Conservation (phyloP, 2,888 invertebrate species). For the Leucophora obtusa region DNA sequence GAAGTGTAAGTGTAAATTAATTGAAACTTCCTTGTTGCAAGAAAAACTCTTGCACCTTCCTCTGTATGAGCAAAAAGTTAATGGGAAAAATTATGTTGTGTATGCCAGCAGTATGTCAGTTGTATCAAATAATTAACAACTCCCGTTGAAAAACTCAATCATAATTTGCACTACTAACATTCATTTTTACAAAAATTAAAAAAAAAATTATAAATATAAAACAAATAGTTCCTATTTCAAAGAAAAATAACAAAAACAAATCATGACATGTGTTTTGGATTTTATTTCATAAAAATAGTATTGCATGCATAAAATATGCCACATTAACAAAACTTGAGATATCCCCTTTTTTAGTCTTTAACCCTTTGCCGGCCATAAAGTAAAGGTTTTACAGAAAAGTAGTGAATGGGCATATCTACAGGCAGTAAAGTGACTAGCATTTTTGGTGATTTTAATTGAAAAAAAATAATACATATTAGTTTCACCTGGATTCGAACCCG, state of each 20-base stretch:
- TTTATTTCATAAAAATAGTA: not conserved
- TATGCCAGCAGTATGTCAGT: conserved; percentile 9
- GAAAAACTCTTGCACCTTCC: not conserved
- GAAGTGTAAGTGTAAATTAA: not conserved
- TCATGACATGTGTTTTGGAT: not conserved
- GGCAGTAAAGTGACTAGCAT: too few species aligned
- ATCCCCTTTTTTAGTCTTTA: too few species aligned
- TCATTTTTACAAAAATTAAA: not conserved
- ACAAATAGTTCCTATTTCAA: not conserved
- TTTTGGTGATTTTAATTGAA: too few species aligned
- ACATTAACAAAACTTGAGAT: not conserved
- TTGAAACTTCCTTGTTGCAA: conserved; percentile 12
- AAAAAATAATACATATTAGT: too few species aligned
- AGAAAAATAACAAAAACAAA: not conserved
- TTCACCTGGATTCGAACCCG: too few species aligned
- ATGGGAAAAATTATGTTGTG: not conserved
- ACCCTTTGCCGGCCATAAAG: too few species aligned
- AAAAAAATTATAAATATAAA: not conserved
- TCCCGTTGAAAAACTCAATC: not conserved
- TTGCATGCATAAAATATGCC: not conserved
- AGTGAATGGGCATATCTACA: too few species aligned
- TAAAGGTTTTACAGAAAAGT: too few species aligned
- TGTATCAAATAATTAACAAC: not conserved
- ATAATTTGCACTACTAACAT: conserved; percentile 37
- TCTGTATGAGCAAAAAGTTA: not conserved